These are phyloP conservation scores for Ambastaia sidthimunki DNA, from an alignment of 2,797 vertebrate species.

Conservation along the genomic window DNA sequence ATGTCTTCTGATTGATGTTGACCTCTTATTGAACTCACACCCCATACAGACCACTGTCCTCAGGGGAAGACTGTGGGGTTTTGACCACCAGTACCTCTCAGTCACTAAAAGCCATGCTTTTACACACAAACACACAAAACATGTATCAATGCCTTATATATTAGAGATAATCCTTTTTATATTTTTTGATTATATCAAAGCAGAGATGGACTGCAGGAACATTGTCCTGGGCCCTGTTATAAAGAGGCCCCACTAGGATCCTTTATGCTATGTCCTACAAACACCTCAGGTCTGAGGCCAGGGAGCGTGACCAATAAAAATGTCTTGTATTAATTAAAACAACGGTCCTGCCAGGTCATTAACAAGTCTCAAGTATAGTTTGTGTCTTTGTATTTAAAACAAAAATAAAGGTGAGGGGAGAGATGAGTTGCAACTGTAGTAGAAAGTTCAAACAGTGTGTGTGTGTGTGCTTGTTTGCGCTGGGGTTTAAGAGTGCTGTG, in stretches of 20 bases:
- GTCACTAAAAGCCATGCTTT: not conserved
- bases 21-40: constrained; percentile 45
- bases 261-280: not conserved
- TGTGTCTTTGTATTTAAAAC: not conserved
- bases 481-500: constrained; percentile 36
- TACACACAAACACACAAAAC: constrained; percentile 8
- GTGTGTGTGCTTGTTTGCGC: constrained; percentile 37
- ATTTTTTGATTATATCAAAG: constrained; percentile 13
- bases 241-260: too few species aligned
- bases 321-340: not conserved
- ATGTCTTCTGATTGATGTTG: constrained; percentile 49
- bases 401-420: not conserved
- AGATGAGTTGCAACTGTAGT: constrained; percentile 32
- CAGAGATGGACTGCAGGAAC: not conserved
- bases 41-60: constrained; percentile 31
- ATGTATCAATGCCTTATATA: not conserved
- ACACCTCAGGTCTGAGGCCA: not conserved
- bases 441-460: constrained; percentile 34
- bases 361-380: constrained; percentile 5
- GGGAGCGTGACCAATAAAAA: not conserved
- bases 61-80: not conserved
- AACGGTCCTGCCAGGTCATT: not conserved
- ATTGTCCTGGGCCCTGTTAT: not conserved
- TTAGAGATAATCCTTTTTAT: not conserved
- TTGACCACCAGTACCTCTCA: constrained; percentile 36